Base-by-base conservation (phyloP, 2,113 vertebrate species). In the Silurus asotus region DNA sequence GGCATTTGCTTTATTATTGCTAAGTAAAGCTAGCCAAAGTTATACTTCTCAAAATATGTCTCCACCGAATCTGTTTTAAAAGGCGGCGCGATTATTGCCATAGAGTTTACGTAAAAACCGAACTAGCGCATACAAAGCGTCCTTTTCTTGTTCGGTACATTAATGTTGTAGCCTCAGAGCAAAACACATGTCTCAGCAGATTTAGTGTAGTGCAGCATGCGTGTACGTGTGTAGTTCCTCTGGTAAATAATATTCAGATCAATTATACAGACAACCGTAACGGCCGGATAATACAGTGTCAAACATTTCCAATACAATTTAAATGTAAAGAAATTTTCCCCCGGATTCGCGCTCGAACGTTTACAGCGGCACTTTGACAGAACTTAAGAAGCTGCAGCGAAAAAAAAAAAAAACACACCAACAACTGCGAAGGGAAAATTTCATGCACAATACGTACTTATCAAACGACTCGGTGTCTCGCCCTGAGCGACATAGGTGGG, bases 361-460 rank as follows among this genome's bases (percentile, higher is more conserved):
- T 37, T 9, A 19, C n/a, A 0, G 8, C 55, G 0, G 37, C 76
- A 10, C 20, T 79, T 10, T 37, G 37, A 80, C 28, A 48, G 48
- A 61, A 80, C 23, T 20, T 61, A 0, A 25, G 59, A 80, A 45
- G 77, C 28, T n/a, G 19, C 10, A 23, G 9, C 9, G 3, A 6
- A 15, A 77, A 72, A 77, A 37, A 37, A 37, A 37, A 37, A 37
- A 37, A 37, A 37, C 2, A 37, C 37, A 37, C 37, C 37, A 37
- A 84, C 81, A 58, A 65, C 70, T 78, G 59, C 19, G 86, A 84
- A 89, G 91, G 86, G 86, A 89, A 89, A 91, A 92, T 94, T 92
- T 92, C 87, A 92, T 88, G 91, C 92, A 89, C 86, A 90, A 78
- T 82, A 89, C 91, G 86, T 90, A 94, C 92, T 95, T 94, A 94